These are phyloP conservation scores for Sinocyclocheilus rhinocerous DNA, from an alignment of 2,113 vertebrate genomes.

Conservation along the genomic window DNA sequence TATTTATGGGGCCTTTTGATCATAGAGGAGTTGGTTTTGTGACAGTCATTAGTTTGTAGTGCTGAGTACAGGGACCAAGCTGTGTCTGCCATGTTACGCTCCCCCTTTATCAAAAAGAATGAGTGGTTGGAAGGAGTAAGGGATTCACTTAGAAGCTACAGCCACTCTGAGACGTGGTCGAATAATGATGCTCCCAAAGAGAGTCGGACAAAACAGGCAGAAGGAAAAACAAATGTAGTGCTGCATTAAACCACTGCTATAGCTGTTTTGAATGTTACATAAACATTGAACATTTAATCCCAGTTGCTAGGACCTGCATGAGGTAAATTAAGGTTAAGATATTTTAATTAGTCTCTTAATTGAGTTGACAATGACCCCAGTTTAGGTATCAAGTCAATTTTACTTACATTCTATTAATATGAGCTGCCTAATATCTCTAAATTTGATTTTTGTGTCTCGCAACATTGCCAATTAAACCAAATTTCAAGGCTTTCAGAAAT, in stretches of 20 bases:
- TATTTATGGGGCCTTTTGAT: constrained; percentile 52
- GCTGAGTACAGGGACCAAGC: constrained; percentile 9
- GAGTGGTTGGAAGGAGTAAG: neutral
- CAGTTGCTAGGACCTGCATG: neutral
- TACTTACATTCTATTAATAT: neutral
- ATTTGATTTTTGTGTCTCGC: constrained; percentile 9
- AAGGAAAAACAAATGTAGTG: neutral
- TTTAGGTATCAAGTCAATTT: constrained; percentile 1
- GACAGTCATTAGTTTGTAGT: constrained; percentile 28
- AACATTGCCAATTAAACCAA: neutral
- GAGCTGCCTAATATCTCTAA: neutral
- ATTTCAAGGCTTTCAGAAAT: neutral
- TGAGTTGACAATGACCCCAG: neutral
- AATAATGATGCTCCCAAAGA: constrained; percentile 25
- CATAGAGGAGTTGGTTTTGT: constrained; percentile 19
- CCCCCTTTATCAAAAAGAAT: constrained; percentile 29
- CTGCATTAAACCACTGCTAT: neutral
- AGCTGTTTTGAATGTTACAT: neutral
- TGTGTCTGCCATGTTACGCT: neutral
- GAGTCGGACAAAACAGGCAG: neutral
- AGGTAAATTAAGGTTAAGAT: constrained; percentile 2
- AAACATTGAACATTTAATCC: neutral
- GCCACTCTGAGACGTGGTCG: neutral
- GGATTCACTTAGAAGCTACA: neutral
- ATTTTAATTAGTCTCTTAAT: neutral